These are phyloP conservation scores for Tangara arthus DNA, from an alignment of 2,797 vertebrate species.

Conservation along the genomic window DNA sequence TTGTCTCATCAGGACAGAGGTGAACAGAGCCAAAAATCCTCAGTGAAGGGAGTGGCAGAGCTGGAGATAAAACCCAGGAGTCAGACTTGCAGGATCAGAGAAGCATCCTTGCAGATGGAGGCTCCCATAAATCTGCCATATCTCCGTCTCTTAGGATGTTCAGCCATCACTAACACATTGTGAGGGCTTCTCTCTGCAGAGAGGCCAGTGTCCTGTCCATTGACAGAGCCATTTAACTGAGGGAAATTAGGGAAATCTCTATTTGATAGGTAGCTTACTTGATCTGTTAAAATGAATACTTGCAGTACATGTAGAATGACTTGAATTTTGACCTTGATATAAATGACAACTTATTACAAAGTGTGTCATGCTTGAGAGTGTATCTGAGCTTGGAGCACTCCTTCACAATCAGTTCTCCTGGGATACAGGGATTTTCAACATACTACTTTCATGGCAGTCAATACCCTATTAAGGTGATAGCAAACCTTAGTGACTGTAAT, in stretches of 20 bases:
- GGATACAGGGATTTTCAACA: background rate
- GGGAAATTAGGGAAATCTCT: background rate
- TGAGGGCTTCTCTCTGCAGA: background rate
- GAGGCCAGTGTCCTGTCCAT: background rate
- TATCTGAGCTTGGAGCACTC: background rate
- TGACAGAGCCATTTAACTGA: background rate
- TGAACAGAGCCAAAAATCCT: background rate
- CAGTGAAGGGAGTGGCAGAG: background rate
- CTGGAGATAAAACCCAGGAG: background rate
- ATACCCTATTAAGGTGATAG: constrained; percentile 62
- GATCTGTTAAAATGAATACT: background rate
- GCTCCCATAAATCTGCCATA: background rate
- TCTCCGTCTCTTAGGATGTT: background rate
- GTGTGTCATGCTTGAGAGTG: background rate
- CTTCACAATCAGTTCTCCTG: background rate
- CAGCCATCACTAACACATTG: background rate
- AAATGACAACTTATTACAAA: background rate
- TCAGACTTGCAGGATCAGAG: background rate
- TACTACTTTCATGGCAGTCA: background rate
- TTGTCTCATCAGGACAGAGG: background rate
- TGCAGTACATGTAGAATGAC: background rate
- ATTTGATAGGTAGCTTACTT: background rate
- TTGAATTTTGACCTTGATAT: constrained; percentile 4
- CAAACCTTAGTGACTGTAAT: constrained; percentile 46
- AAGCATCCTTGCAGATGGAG: background rate